phyloP scores from a whole-genome alignment of 2,113 vertebrate genomes.

The Pheucticus melanocephalus region DNA sequence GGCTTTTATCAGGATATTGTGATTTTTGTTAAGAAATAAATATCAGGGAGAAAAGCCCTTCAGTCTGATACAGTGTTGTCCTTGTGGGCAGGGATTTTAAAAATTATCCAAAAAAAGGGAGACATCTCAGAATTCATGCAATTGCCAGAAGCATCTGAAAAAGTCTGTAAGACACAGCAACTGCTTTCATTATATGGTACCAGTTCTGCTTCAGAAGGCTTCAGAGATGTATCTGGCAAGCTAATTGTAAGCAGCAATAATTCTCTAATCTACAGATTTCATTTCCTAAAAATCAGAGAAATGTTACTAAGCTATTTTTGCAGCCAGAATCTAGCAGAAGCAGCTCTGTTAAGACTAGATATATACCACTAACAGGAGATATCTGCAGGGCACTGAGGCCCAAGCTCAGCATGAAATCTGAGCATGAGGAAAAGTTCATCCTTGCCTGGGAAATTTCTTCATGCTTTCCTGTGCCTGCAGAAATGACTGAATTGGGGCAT shows the following conservation, averaged over 20 bases:
- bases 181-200: background rate
- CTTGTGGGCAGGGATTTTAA: background rate
- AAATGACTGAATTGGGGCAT: background rate
- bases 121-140: background rate
- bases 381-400: background rate
- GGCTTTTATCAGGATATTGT: background rate
- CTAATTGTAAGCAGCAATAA: background rate
- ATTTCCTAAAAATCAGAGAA: background rate
- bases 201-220: background rate
- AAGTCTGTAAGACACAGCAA: background rate
- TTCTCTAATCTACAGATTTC: background rate
- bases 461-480: background rate
- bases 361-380: background rate
- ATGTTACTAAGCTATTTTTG: background rate
- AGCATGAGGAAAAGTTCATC: background rate
- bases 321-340: background rate
- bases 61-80: background rate
- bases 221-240: background rate
- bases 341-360: background rate
- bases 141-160: background rate
- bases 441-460: background rate
- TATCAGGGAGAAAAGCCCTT: background rate
- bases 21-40: slow-evolving; percentile 1
- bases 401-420: background rate
- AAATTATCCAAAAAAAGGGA: background rate